A percentile compares a stretch with the other conserved stretches of the same genome.
Conservation (phyloP, 2,113 vertebrate species). For the Tretioscincus oriximinensis region DNA sequence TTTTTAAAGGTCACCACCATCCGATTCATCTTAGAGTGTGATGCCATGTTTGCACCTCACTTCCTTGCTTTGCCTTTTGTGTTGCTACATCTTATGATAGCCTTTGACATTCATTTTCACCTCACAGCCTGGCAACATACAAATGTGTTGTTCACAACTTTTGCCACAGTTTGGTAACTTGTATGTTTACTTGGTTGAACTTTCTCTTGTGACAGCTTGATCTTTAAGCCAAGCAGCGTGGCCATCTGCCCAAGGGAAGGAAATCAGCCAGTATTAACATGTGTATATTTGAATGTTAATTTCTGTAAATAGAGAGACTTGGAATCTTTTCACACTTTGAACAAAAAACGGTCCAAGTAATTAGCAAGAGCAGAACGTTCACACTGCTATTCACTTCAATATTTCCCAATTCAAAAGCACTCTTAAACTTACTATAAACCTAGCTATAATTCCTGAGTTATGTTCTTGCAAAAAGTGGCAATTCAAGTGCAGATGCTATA, state of each 20-base stretch:
- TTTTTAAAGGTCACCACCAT: neutral
- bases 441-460: too few relatives aligned
- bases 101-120: neutral
- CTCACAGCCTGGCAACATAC: neutral
- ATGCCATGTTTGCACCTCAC: neutral
- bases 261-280: constrained; percentile 10
- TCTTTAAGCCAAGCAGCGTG: constrained; percentile 22
- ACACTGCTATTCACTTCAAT: too few relatives aligned
- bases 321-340: too few relatives aligned
- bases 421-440: too few relatives aligned
- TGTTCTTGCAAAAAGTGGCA: too few relatives aligned
- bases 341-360: too few relatives aligned
- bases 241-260: constrained; percentile 19
- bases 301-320: neutral
- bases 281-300: constrained; percentile 14
- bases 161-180: neutral
- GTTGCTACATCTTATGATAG: neutral
- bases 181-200: constrained; percentile 3
- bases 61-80: neutral
- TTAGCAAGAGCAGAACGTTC: too few relatives aligned
- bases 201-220: constrained; percentile 3
- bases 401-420: too few relatives aligned
- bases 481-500: too few relatives aligned
- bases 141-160: neutral
- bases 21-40: neutral